These are phyloP conservation scores for Ochotona princeps DNA, from an alignment of 2,113 vertebrate genomes.

Conservation along the genomic window DNA sequence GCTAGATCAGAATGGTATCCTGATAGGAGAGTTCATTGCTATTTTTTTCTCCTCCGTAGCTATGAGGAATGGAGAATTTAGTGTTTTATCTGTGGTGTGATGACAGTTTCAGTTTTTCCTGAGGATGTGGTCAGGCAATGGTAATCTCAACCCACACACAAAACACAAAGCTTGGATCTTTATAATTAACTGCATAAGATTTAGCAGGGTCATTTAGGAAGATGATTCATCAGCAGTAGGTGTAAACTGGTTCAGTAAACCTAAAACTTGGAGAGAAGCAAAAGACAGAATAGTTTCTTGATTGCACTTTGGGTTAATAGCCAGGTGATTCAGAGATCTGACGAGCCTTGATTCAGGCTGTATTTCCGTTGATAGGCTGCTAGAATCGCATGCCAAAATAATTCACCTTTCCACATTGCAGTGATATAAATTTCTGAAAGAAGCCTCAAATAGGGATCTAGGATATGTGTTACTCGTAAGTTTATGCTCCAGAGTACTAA, in stretches of 20 bases:
- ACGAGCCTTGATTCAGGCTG: slow-evolving; percentile 18
- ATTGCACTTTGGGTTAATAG: slow-evolving; percentile 48
- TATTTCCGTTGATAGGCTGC: slow-evolving; percentile 6
- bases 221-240: slow-evolving; percentile 74
- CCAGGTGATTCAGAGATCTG: slow-evolving; percentile 71
- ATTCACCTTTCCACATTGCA: not conserved
- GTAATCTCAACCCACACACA: slow-evolving; percentile 60
- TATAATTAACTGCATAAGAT: slow-evolving; percentile 59
- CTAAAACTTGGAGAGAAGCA: slow-evolving; percentile 13
- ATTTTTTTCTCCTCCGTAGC: not conserved
- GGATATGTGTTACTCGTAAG: not conserved
- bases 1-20: not conserved
- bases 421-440: slow-evolving; percentile 25
- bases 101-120: slow-evolving; percentile 35
- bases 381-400: slow-evolving; percentile 40
- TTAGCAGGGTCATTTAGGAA: slow-evolving; percentile 63
- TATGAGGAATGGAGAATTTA: not conserved
- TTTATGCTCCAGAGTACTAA: not conserved
- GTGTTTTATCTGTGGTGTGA: not conserved
- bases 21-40: not conserved
- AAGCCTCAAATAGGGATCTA: not conserved
- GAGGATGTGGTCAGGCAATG: slow-evolving; percentile 45
- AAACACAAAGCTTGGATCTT: slow-evolving; percentile 41
- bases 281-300: slow-evolving; percentile 15
- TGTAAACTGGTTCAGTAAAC: slow-evolving; percentile 66